Conservation (phyloP, 2,113 vertebrate genomes). For the Gadus chalcogrammus region DNA sequence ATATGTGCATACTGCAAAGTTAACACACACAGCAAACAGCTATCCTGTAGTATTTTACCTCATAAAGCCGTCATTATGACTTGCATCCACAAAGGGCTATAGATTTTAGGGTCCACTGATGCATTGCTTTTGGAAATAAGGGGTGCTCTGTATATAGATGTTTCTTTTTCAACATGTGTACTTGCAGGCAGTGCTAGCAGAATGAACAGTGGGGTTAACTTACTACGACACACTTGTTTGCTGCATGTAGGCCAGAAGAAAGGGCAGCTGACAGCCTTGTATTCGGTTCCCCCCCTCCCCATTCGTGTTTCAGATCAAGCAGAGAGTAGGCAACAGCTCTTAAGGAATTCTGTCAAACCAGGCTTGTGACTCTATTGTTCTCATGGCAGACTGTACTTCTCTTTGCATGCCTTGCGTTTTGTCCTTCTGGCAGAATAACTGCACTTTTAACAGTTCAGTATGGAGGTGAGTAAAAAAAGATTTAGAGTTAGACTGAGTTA, state of each 20-base stretch:
- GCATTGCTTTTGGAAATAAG: slow-evolving; percentile 51
- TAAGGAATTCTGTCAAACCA: slow-evolving; percentile 40
- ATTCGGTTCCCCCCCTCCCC: slow-evolving; percentile 28
- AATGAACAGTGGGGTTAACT: slow-evolving; percentile 36
- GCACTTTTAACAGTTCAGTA: slow-evolving; percentile 32
- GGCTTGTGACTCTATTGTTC: slow-evolving; percentile 40
- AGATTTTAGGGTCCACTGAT: slow-evolving; percentile 47
- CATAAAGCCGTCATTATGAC: slow-evolving; percentile 53
- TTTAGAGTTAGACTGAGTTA: not conserved
- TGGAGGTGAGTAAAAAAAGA: slow-evolving; percentile 65
- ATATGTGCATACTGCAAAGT: not conserved
- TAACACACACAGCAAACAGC: slow-evolving; percentile 24
- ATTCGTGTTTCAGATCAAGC: slow-evolving; percentile 4
- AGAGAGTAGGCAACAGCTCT: slow-evolving; percentile 29
- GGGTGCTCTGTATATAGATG: not conserved
- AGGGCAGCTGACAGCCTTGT: slow-evolving; percentile 22
- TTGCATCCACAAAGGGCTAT: slow-evolving; percentile 37
- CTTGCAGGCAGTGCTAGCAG: slow-evolving; percentile 45
- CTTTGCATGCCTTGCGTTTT: slow-evolving; percentile 40
- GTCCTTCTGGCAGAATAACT: slow-evolving; percentile 20
- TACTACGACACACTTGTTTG: slow-evolving; percentile 15
- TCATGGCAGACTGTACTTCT: slow-evolving; percentile 28
- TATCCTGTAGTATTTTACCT: slow-evolving; percentile 14
- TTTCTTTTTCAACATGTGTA: slow-evolving; percentile 22
- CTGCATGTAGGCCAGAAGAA: slow-evolving; percentile 30